phyloP scores from a whole-genome alignment of 2,888 invertebrate genomes.

The Meloe dianella region DNA sequence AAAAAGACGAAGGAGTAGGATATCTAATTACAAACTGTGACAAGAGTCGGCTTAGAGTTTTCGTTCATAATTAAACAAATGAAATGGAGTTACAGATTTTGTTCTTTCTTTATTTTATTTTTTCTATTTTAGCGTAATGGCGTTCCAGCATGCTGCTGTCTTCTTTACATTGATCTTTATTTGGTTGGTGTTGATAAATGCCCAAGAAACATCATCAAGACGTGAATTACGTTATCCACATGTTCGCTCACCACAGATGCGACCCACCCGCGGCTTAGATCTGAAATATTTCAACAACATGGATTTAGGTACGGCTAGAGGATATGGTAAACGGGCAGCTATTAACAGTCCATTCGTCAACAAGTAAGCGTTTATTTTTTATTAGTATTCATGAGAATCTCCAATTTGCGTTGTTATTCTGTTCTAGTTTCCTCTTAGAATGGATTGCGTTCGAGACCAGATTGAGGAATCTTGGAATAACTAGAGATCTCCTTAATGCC shows the following conservation, averaged over 20 bases:
- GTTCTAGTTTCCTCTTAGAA: slow-evolving; percentile 40
- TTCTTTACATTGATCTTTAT: slow-evolving; percentile 42
- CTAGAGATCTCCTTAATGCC: slow-evolving; percentile 24
- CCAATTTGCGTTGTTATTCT: slow-evolving; percentile 19
- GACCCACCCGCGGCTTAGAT: slow-evolving; percentile 63
- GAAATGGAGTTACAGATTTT: neutral
- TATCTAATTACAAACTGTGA: neutral
- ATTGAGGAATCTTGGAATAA: slow-evolving; percentile 37
- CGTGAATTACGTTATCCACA: slow-evolving; percentile 51
- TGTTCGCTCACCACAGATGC: slow-evolving; percentile 61
- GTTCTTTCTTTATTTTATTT: neutral
- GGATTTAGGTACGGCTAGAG: slow-evolving; percentile 67
- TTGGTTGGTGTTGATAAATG: slow-evolving; percentile 38
- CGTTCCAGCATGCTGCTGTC: slow-evolving; percentile 36
- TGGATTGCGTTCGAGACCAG: slow-evolving; percentile 42
- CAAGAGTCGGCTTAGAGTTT: neutral
- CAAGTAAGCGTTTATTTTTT: slow-evolving; percentile 31
- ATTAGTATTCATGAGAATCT: slow-evolving; percentile 11
- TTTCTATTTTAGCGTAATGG: slow-evolving; percentile 16
- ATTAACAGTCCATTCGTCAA: slow-evolving; percentile 52
- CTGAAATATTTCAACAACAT: slow-evolving; percentile 63
- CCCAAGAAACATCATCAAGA: slow-evolving; percentile 42
- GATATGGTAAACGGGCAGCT: slow-evolving; percentile 69
- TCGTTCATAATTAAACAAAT: neutral
- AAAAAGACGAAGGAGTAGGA: neutral